Conservation (phyloP, 1,140 invertebrate species). For the Trigoniulus corallinus region DNA sequence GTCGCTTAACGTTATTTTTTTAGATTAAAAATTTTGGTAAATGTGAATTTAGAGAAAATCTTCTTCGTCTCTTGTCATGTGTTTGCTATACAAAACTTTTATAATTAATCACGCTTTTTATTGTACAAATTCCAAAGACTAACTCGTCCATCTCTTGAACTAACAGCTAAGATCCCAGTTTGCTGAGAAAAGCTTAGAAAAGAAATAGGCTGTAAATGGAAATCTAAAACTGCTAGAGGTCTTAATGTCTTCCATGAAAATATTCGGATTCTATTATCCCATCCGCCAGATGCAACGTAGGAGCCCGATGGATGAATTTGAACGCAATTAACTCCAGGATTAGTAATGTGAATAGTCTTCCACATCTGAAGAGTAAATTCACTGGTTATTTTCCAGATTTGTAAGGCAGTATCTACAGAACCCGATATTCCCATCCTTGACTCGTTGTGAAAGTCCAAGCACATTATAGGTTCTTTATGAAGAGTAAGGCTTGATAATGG, state of each 20-base stretch:
- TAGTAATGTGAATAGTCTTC: slow-evolving; percentile 21
- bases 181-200: not conserved
- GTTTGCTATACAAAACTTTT: too few relatives aligned
- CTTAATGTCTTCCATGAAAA: slow-evolving; percentile 60
- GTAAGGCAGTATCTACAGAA: not conserved
- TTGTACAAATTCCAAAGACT: slow-evolving; percentile 6
- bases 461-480: slow-evolving; percentile 4
- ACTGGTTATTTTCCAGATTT: not conserved
- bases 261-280: slow-evolving; percentile 54
- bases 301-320: slow-evolving; percentile 49
- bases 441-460: not conserved
- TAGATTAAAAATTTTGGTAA: too few relatives aligned
- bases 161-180: not conserved
- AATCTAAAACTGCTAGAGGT: slow-evolving; percentile 49
- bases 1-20: too few relatives aligned
- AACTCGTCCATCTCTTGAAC: slow-evolving; percentile 4
- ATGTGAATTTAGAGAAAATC: too few relatives aligned
- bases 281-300: slow-evolving; percentile 53
- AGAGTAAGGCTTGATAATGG: not conserved
- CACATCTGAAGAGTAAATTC: not conserved
- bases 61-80: too few relatives aligned
- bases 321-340: slow-evolving; percentile 50
- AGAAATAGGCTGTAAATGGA: slow-evolving; percentile 5
- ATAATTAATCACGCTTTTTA: too few relatives aligned
- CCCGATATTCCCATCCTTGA: not conserved